phyloP scores from a whole-genome alignment of 2,797 vertebrate species.

The Cheirogaleus major region DNA sequence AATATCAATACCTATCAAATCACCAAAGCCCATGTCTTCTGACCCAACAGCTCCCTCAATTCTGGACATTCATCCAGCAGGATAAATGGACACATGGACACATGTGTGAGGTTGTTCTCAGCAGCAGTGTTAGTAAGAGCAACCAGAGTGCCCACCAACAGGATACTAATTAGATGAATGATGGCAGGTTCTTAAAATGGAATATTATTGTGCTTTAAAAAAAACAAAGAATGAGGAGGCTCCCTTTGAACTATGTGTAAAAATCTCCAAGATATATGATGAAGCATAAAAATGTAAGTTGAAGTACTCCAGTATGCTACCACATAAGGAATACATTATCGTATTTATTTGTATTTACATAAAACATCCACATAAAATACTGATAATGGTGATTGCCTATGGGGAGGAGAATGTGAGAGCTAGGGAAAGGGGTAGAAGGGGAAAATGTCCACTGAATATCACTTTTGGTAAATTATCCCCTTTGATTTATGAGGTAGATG shows the following conservation, averaged over 20 bases:
- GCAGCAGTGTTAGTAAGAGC: neutral
- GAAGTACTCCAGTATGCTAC: neutral
- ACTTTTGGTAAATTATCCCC: neutral
- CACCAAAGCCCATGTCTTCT: neutral
- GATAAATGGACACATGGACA: neutral
- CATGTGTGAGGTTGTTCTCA: neutral
- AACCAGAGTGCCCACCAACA: neutral
- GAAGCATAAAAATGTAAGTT: neutral
- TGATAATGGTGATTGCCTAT: neutral
- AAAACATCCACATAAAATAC: neutral
- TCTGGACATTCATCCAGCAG: neutral
- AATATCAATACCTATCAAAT: neutral
- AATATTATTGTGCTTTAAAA: neutral
- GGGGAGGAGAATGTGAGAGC: neutral
- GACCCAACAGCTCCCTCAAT: neutral
- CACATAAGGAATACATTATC: neutral
- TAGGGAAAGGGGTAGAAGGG: neutral
- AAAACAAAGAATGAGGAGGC: neutral
- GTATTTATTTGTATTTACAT: neutral
- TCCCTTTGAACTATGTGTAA: neutral
- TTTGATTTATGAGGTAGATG: neutral
- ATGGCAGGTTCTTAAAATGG: neutral
- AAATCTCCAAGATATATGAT: neutral
- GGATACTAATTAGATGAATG: neutral
- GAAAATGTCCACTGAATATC: neutral